A percentile compares a stretch with the other conserved stretches of the same genome.
These are phyloP conservation scores for Baryphthengus martii DNA, from an alignment of 2,113 vertebrate species.

Conservation along the genomic window DNA sequence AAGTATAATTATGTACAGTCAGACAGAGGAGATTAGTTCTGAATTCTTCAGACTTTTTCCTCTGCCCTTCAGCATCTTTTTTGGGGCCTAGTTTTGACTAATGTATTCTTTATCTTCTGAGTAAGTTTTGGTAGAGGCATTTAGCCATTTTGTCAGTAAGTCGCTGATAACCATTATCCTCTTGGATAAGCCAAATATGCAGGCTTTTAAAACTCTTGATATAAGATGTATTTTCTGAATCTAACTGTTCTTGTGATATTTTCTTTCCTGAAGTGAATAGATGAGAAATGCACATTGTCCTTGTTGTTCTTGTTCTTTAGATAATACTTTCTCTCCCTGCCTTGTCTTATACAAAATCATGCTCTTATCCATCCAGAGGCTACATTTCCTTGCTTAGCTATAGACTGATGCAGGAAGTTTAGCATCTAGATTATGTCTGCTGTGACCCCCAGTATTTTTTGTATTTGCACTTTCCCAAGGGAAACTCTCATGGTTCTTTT, in stretches of 20 bases:
- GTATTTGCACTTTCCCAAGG: background rate
- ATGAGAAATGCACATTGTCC: background rate
- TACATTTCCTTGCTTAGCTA: background rate
- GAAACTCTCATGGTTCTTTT: accelerated
- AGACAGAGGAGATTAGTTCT: background rate
- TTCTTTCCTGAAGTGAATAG: background rate
- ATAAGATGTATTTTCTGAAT: background rate
- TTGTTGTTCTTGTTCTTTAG: background rate
- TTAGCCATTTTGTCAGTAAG: background rate
- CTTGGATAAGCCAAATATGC: conserved; percentile 5
- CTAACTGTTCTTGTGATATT: background rate
- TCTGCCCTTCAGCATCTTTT: background rate
- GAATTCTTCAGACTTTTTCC: background rate
- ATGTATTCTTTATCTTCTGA: background rate
- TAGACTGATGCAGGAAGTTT: background rate
- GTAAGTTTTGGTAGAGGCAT: background rate
- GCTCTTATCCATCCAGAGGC: background rate
- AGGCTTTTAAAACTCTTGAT: background rate
- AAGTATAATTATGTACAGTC: background rate
- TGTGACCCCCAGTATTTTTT: background rate
- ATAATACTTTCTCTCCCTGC: background rate
- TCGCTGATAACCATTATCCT: conserved; percentile 3
- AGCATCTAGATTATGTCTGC: background rate
- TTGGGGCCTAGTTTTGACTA: background rate
- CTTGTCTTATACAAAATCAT: background rate